Conservation (phyloP, 2,113 vertebrate species). For the Aix galericulata region DNA sequence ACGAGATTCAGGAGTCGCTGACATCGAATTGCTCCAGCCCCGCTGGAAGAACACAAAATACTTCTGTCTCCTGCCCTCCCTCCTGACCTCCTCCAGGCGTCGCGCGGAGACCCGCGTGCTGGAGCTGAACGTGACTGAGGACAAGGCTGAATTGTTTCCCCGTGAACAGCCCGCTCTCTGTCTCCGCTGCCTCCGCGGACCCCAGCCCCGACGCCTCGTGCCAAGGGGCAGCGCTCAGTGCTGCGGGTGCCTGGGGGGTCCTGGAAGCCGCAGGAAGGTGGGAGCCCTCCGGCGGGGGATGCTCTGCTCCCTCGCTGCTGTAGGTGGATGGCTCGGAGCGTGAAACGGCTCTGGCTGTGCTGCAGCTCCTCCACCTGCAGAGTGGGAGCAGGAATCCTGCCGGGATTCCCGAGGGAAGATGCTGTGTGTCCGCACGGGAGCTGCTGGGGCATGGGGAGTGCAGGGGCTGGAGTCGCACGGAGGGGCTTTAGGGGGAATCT, state of each 20-base stretch:
- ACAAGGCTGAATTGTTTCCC: constrained; percentile 31
- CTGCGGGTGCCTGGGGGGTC: neutral
- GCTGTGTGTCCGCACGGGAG: neutral
- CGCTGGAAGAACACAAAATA: neutral
- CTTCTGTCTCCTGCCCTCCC: neutral
- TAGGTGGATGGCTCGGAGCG: neutral
- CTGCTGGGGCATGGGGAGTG: neutral
- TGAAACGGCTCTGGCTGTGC: neutral
- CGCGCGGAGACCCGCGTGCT: neutral
- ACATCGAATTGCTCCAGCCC: neutral
- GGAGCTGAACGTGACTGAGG: neutral
- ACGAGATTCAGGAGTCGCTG: neutral
- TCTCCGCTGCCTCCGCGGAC: neutral
- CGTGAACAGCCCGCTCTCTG: neutral
- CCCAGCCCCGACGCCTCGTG: neutral
- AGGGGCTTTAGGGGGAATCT: neutral
- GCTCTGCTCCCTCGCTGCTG: neutral
- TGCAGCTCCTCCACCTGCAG: neutral
- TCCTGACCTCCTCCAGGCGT: neutral
- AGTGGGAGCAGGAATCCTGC: neutral
- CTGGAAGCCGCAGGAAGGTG: neutral
- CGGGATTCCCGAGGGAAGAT: no score
- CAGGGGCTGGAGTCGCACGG: rapidly evolving
- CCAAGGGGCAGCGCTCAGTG: neutral
- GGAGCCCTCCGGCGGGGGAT: neutral